phyloP scores from a whole-genome alignment of 2,888 invertebrate species.

The Poecilobothrus nobilitatus region DNA sequence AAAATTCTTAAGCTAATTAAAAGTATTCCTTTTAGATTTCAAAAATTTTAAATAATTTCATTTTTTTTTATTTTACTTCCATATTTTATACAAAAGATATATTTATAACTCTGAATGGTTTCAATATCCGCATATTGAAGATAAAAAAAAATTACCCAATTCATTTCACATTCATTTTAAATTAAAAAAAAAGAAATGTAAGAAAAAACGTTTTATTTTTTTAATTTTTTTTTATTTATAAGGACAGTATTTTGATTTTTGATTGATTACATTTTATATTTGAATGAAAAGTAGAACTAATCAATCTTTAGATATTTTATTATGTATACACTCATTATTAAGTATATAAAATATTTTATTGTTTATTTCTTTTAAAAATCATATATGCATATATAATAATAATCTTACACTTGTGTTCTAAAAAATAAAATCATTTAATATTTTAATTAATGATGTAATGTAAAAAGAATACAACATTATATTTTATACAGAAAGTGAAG shows the following conservation, averaged over 20 bases:
- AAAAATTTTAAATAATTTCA: too few relatives aligned
- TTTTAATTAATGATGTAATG: too few relatives aligned
- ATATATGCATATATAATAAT: too few relatives aligned
- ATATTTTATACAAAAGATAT: background rate
- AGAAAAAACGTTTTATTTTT: background rate
- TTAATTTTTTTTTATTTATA: background rate
- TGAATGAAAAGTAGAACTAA: background rate
- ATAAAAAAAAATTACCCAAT: background rate
- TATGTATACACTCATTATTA: too few relatives aligned
- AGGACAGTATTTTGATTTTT: background rate
- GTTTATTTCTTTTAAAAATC: too few relatives aligned
- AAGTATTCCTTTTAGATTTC: background rate
- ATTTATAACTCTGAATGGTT: background rate
- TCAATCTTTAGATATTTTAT: background rate
- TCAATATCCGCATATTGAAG: background rate
- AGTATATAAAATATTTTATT: too few relatives aligned
- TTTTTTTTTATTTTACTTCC: too few relatives aligned
- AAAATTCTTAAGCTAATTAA: slow-evolving; percentile 1
- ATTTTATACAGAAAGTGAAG: too few relatives aligned
- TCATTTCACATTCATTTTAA: background rate
- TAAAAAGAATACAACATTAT: too few relatives aligned
- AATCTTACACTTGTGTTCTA: too few relatives aligned
- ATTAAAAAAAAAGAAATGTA: too few relatives aligned
- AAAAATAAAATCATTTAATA: too few relatives aligned
- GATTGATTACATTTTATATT: background rate